These are phyloP conservation scores for Tychaedon coryphoeus DNA, from an alignment of 2,113 vertebrate species.

Conservation along the genomic window DNA sequence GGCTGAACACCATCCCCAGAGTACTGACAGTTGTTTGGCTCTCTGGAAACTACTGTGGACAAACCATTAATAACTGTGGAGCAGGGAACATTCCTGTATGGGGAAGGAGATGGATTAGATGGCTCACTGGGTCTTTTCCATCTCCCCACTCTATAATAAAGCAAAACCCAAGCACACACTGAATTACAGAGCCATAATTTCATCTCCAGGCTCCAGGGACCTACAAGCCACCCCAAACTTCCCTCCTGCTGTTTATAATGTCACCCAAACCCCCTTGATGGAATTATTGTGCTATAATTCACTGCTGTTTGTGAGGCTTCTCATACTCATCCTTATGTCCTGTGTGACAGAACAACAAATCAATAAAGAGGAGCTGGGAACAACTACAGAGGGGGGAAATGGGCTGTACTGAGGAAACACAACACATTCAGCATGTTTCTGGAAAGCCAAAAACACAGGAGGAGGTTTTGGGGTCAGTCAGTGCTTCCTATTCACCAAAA, in stretches of 20 bases:
- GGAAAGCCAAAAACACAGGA: not conserved
- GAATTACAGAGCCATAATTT: constrained; percentile 53
- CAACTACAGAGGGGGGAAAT: not conserved
- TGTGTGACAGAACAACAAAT: constrained; percentile 35
- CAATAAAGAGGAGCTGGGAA: not conserved
- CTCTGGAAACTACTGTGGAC: not conserved
- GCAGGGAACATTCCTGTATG: not conserved
- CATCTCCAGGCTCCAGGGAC: constrained; percentile 9
- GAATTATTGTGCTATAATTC: constrained; percentile 43
- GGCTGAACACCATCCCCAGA: not conserved
- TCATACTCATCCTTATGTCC: constrained; percentile 38
- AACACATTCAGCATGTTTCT: not conserved
- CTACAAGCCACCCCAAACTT: constrained; percentile 39
- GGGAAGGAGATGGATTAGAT: constrained; percentile 12
- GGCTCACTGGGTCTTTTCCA: constrained; percentile 32
- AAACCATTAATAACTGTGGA: not conserved
- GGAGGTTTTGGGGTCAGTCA: not conserved
- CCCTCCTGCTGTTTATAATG: constrained; percentile 27
- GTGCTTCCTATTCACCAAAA: not conserved
- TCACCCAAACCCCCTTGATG: constrained; percentile 1
- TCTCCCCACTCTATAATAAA: constrained; percentile 41
- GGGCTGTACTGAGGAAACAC: not conserved
- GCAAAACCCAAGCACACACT: constrained; percentile 19
- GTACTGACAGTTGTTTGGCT: not conserved
- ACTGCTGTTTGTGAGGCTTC: constrained; percentile 12